These are phyloP conservation scores for Syrmaticus mikado DNA, from an alignment of 2,113 vertebrate species.

Conservation along the genomic window DNA sequence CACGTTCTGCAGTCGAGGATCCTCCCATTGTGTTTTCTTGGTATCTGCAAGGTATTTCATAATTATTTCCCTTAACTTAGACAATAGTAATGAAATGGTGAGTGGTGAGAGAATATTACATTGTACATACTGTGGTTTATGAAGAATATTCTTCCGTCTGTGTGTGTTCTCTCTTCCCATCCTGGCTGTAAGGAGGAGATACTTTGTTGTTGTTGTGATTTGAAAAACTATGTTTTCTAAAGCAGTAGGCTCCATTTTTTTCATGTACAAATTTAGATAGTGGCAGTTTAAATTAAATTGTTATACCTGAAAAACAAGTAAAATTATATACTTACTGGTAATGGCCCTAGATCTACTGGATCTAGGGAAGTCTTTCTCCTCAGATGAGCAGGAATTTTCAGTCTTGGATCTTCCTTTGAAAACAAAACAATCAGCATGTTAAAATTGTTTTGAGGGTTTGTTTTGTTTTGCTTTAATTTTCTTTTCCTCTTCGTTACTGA, in stretches of 20 bases:
- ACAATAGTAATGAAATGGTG: background rate
- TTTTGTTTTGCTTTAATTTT: background rate
- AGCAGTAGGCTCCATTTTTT: background rate
- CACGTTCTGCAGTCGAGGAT: slow-evolving; percentile 92
- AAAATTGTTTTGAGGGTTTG: background rate
- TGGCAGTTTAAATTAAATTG: background rate
- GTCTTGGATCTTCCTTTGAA: slow-evolving; percentile 92
- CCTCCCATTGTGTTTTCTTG: slow-evolving; percentile 96
- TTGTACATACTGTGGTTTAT: slow-evolving; percentile 93
- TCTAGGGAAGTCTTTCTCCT: slow-evolving; percentile 86
- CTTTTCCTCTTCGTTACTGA: background rate
- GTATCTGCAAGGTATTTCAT: slow-evolving; percentile 81
- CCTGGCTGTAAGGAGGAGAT: slow-evolving; percentile 83
- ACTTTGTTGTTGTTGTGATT: background rate
- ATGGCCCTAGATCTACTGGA: slow-evolving; percentile 87
- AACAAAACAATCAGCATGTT: slow-evolving; percentile 25
- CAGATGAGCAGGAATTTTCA: slow-evolving; percentile 84
- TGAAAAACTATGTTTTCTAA: background rate
- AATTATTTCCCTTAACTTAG: background rate
- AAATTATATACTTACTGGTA: slow-evolving; percentile 84
- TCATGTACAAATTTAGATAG: background rate
- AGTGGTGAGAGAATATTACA: background rate
- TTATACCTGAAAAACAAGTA: background rate
- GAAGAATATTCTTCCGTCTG: slow-evolving; percentile 94
- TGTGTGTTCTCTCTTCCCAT: slow-evolving; percentile 95